Evolutionary conservation across 1,140 invertebrate genomes (phyloP), one percentile per base, ranked within the genome.

Genomic region (Formica exsecta): DNA sequence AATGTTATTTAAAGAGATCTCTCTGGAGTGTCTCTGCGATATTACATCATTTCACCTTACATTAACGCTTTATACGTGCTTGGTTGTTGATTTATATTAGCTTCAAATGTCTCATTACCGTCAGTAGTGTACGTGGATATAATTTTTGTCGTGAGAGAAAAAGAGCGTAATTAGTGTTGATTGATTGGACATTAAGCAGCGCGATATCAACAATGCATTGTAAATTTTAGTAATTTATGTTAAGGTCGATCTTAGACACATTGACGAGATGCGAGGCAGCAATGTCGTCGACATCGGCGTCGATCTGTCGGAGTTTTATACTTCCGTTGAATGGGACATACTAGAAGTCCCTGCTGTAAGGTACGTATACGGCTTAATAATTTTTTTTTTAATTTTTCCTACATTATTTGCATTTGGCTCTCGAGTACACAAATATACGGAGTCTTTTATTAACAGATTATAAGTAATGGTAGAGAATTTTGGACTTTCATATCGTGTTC

Each of bases 301-400:
- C 57, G 98, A 99, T 96, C 96, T 99, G 89, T 98, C 97, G 64
- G 98, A 99, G 95, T 99, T 99, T 96, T 99, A 99, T 95, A 98
- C 98, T 92, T 99, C 98, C 81, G 99, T 99, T 25, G 99, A 99
- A 95, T 99, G 99, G 99, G 99, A 99, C 95, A 98, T 99, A 92
- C 96, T 99, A 81, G 98, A 98, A 95, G 99, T 99, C 90, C 98
- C 99, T 44, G 98, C 98, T 90, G 97, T 98, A 81, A 97, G 98
- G 98, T 98, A 94, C 96, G 71, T 13, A 59, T 57, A 22, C 1
- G 4, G 16, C 16, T 22, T 61, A 25, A 70, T 74, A 3, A 71
- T 41, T 48, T 70, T 29, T 57, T 57, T n/a, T 0, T 38, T 3
- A 29, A 65, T 68, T 9, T 54, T 22, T 32, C 2, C 22, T 64